A percentile compares a stretch with the other conserved stretches of the same genome.
Evolutionary conservation across 2,113 vertebrate species (phyloP).

Genomic region (Platichthys stellatus): DNA sequence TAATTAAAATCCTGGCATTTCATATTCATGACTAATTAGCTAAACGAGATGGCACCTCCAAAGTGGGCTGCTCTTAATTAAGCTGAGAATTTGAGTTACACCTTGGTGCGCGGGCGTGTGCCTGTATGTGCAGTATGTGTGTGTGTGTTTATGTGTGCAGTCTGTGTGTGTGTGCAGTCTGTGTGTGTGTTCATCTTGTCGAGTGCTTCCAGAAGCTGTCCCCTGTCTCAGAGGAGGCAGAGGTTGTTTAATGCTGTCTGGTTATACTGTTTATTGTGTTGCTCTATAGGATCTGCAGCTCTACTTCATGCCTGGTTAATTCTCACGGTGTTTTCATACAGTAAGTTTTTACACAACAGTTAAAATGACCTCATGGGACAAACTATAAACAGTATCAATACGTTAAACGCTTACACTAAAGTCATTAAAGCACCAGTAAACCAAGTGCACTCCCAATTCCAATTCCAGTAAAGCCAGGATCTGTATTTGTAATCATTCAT

Average conservation of each 20-base stretch:
- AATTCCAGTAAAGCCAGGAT: too few species aligned
- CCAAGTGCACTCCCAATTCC: too few species aligned
- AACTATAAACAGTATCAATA: too few species aligned
- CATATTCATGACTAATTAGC: conserved; percentile 77
- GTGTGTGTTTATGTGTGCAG: not conserved
- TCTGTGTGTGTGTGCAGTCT: not conserved
- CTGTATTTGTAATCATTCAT: too few species aligned
- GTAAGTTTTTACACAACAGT: not conserved
- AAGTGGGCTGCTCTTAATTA: conserved; percentile 74
- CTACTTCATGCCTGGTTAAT: conserved; percentile 13
- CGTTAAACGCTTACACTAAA: too few species aligned
- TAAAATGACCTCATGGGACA: not conserved
- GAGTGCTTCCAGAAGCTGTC: conserved; percentile 35
- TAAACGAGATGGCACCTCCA: conserved; percentile 71
- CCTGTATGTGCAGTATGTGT: conserved; percentile 8
- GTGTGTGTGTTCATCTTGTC: not conserved
- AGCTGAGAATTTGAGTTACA: conserved; percentile 65
- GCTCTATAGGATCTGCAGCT: not conserved
- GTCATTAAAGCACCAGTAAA: too few species aligned
- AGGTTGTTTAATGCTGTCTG: conserved; percentile 27
- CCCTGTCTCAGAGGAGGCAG: conserved; percentile 24
- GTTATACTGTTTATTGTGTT: not conserved
- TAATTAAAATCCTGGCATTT: conserved; percentile 78
- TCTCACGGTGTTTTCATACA: conserved; percentile 5
- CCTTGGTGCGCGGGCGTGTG: conserved; percentile 39